Percentiles rank a stretch among this genome's conserved stretches.
These are phyloP conservation scores for Rotaria macrura DNA, from an alignment of 2,888 invertebrate genomes.

Conservation along the genomic window DNA sequence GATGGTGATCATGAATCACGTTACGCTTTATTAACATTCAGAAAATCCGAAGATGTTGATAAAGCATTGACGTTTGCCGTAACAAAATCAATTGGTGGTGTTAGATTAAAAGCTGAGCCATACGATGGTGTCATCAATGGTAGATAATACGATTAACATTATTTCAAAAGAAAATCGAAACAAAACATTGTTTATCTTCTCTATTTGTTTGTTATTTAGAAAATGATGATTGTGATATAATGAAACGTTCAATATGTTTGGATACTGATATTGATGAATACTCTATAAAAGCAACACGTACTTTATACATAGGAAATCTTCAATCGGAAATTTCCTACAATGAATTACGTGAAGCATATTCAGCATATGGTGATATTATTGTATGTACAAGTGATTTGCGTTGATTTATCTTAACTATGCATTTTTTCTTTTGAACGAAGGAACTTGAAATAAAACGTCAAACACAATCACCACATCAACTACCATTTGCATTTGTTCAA, in stretches of 20 bases:
- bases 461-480: background rate
- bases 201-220: too few relatives aligned
- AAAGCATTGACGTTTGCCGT: background rate
- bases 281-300: constrained; percentile 88
- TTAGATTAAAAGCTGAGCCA: background rate
- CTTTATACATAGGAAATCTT: constrained; percentile 86
- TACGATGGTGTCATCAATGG: background rate
- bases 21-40: background rate
- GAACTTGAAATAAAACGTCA: constrained; percentile 14
- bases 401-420: background rate
- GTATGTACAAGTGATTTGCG: constrained; percentile 49
- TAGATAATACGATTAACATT: background rate
- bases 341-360: constrained; percentile 43
- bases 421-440: constrained; percentile 30
- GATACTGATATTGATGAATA: constrained; percentile 88
- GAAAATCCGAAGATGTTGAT: background rate
- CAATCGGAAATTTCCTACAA: constrained; percentile 62
- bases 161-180: too few relatives aligned
- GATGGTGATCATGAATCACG: constrained; percentile 13
- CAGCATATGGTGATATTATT: constrained; percentile 86
- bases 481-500: constrained; percentile 80
- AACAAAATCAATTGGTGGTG: background rate
- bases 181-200: background rate
- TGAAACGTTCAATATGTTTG: background rate
- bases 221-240: background rate